Base-by-base conservation (phyloP, 2,888 invertebrate species). In the Sesia apiformis region DNA sequence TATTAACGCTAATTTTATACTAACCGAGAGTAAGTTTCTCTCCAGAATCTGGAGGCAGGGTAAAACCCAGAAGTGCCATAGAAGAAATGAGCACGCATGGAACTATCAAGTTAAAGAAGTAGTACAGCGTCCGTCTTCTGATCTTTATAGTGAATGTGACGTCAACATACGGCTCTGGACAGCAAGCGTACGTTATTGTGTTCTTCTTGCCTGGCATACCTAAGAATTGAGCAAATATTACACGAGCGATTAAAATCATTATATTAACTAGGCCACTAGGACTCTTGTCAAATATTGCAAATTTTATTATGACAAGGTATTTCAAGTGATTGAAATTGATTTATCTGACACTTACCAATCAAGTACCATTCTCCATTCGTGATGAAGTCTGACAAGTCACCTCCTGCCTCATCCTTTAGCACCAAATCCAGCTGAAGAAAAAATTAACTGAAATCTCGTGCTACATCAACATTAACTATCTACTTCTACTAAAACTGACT, bases 341-440 rank as follows among this genome's bases (percentile, higher is more conserved):
- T 23, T 23, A 23, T 23, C 1, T 51, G 38, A 5, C 8, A 65
- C 94, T 94, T 90, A 98, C 98, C 98, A 91, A 99, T 94, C 78
- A 99, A 93, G 90, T 98, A 97, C 98, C 99, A 99, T 91, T 99
- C 99, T 75, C 99, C 99, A 84, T 99, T 99, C 72, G 96, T 96
- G 84, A 99, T 98, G 93, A 98, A 99, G 91, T 96, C 97, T 72
- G 97, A 95, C 73, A 97, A 93, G 91, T 99, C 99, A 66, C 98
- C 98, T 67, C 97, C 97, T 70, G 93, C 93, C 80, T 96, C 95
- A 76, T 96, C 96, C 90, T 98, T 97, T 84, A 98, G 94, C 88
- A 96, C 93, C 90, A 99, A 94, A 92, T 99, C 97, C 91, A 99
- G 93, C 95, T 97, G 93, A 87, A 6, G 7, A 46, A 23, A 46